Conservation (phyloP, 2,113 vertebrate species). For the Indicator indicator region DNA sequence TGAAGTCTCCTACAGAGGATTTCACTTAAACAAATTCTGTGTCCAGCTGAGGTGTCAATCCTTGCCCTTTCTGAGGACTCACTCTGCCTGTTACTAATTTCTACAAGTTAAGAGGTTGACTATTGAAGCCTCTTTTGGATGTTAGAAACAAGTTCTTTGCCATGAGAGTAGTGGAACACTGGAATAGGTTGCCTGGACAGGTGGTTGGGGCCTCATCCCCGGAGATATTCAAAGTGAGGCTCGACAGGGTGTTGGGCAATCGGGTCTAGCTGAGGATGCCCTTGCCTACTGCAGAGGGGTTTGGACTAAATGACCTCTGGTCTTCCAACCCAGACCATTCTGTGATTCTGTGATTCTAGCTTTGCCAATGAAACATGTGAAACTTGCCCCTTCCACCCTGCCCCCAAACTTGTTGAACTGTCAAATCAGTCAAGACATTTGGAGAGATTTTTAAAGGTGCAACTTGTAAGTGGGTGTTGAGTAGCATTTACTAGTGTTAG, state of each 20-base stretch:
- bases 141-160: too few relatives aligned
- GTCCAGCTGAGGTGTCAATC: background rate
- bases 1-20: background rate
- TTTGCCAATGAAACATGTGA: background rate
- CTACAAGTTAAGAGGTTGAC: background rate
- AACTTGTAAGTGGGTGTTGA: background rate
- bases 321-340: too few relatives aligned
- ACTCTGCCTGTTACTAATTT: background rate
- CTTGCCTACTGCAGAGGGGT: too few relatives aligned
- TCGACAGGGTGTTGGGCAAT: too few relatives aligned
- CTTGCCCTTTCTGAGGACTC: background rate
- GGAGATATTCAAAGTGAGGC: too few relatives aligned
- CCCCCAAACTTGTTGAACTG: background rate
- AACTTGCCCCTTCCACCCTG: background rate
- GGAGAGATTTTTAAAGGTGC: background rate
- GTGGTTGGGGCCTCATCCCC: too few relatives aligned
- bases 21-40: background rate
- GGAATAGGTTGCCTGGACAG: too few relatives aligned
- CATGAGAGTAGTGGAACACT: too few relatives aligned
- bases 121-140: background rate
- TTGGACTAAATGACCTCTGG: too few relatives aligned
- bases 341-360: background rate
- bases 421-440: background rate
- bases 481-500: background rate
- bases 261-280: too few relatives aligned